Base-by-base conservation (phyloP, 1,140 invertebrate genomes). In the Solenopsis fugax region DNA sequence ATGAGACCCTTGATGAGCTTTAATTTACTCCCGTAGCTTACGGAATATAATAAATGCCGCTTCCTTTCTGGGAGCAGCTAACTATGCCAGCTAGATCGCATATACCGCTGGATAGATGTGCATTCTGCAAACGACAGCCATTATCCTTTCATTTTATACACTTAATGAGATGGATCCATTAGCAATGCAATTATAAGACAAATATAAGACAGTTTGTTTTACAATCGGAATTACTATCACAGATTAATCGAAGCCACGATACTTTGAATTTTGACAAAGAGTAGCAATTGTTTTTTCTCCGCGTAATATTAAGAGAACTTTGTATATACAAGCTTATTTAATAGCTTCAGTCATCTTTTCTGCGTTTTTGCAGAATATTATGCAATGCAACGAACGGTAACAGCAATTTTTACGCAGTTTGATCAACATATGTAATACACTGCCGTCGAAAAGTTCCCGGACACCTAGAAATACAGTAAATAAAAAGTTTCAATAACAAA, bases 91-190 rank as follows among this genome's bases (percentile, higher is more conserved):
- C 10, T 21, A 60, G 60, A 80, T 84, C 73, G 69, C 58, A 60
- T 86, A 56, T 86, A 56, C 87, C 58, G 65, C 6, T 58, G 62
- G 77, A 90, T 58, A 87, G 37, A 52, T 67, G 86, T 67, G 62
- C 72, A 60, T 54, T 54, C 88, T 91, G 89, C 86, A 90, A 90
- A 82, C 72, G 89, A 91, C 89, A 90, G 71, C 81, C 52, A 71
- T 90, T 85, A 80, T 86, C 87, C 76, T 90, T 90, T 90, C 81
- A 77, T 90, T 90, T 82, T 76, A 64, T 41, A 48, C 16, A 67
- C 24, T 80, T 87, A 75, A 90, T 78, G 86, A 87, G 37, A 29
- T n/a, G 64, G 80, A 77, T 69, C 52, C 67, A 29, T 71, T 58
- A 29, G 58, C 37, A 29, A 56, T 29, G 54, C 29, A 45, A 48